Evolutionary conservation across 2,113 vertebrate species (phyloP).

Genomic region (Hassar affinis): DNA sequence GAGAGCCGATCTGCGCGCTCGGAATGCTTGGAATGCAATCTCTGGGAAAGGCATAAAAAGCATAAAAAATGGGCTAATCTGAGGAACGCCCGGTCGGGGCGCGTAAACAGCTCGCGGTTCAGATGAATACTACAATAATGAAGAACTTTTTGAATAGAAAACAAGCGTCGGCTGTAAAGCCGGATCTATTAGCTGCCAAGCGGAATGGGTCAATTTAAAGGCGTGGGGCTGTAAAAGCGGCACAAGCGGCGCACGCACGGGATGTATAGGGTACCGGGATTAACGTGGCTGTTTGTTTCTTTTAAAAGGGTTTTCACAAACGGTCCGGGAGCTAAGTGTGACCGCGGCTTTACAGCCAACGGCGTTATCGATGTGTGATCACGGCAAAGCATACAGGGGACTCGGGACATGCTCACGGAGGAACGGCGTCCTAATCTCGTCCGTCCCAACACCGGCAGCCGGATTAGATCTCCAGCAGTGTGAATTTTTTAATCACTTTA

Average conservation of each 20-base stretch:
- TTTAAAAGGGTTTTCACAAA: slow-evolving; percentile 7
- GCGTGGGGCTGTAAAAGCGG: neutral
- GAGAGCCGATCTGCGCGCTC: slow-evolving; percentile 25
- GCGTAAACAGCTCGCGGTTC: neutral
- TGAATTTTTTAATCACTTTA: too few species aligned
- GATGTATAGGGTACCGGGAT: neutral
- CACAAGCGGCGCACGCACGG: neutral
- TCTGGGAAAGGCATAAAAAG: slow-evolving; percentile 2
- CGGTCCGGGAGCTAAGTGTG: neutral
- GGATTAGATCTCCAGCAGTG: too few species aligned
- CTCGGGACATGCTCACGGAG: too few species aligned
- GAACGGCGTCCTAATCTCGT: too few species aligned
- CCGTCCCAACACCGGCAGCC: too few species aligned
- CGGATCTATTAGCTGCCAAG: neutral
- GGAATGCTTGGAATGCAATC: slow-evolving; percentile 32
- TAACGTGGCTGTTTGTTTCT: neutral
- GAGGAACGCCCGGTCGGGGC: slow-evolving; percentile 17
- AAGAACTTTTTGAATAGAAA: neutral
- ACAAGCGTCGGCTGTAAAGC: neutral
- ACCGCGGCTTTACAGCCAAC: neutral
- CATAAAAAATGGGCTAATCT: slow-evolving; percentile 38
- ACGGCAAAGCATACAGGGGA: too few species aligned
- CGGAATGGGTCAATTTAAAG: slow-evolving; percentile 12
- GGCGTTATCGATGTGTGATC: neutral
- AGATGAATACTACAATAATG: slow-evolving; percentile 9